phyloP scores from a whole-genome alignment of 2,888 invertebrate species.

The Hyalella azteca region DNA sequence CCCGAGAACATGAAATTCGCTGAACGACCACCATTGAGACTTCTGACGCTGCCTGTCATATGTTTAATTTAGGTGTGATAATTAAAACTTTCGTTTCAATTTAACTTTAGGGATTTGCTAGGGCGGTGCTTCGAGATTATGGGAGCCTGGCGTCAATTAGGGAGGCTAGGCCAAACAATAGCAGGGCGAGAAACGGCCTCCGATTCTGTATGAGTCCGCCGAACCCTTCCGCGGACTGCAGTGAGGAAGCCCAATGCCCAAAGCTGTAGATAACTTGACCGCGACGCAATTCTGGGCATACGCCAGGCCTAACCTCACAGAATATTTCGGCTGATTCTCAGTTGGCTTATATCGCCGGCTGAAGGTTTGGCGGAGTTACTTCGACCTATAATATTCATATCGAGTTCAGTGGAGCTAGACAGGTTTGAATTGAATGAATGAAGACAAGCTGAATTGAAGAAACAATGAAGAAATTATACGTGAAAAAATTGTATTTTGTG shows the following conservation, averaged over 20 bases:
- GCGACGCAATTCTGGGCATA: conserved; percentile 6
- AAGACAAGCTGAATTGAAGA: no score
- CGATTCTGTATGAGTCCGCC: neutral
- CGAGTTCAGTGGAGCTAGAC: no score
- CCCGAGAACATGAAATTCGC: no score
- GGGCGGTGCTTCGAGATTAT: conserved; percentile 22
- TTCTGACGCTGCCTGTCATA: neutral
- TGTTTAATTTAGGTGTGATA: conserved; percentile 21
- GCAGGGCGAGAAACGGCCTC: neutral
- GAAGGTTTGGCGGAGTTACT: no score
- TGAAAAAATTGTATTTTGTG: no score
- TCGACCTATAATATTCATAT: no score
- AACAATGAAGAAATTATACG: no score
- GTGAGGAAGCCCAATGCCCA: neutral
- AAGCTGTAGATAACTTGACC: neutral
- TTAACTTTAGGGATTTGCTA: conserved; percentile 27
- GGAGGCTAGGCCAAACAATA: neutral
- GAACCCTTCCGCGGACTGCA: neutral
- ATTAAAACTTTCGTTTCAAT: conserved; percentile 32
- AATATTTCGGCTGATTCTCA: conserved; percentile 13
- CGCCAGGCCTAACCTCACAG: neutral
- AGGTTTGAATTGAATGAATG: no score
- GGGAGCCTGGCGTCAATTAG: conserved; percentile 27
- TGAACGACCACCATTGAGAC: neutral
- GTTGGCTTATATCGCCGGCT: no score